Percentiles rank a stretch among this genome's conserved stretches.
Conservation (phyloP, 2,797 vertebrate species). For the Hybognathus amarus region DNA sequence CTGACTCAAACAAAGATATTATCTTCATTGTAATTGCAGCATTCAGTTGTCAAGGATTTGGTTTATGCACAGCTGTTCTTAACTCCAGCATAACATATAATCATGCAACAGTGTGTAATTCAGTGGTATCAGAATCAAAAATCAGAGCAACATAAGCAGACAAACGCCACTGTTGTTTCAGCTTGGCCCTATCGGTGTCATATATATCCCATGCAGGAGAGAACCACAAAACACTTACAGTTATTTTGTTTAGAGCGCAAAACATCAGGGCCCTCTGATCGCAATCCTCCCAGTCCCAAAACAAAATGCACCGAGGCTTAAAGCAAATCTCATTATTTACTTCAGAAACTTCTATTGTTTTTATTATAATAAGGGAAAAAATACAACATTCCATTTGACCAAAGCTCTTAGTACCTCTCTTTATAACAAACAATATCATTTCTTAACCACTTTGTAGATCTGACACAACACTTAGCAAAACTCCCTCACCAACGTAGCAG, state of each 20-base stretch:
- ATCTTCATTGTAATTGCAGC: neutral
- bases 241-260: neutral
- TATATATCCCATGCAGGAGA: neutral
- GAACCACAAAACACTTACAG: neutral
- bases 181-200: constrained; percentile 8
- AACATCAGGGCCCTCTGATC: neutral
- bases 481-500: neutral
- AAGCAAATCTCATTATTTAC: neutral
- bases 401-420: too few relatives aligned
- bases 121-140: neutral
- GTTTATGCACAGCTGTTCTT: neutral
- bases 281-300: neutral
- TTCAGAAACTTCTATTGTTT: neutral
- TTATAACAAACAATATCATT: neutral
- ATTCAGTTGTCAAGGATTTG: neutral
- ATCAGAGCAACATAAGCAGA: neutral
- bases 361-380: neutral
- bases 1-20: neutral
- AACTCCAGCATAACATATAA: neutral
- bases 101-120: neutral
- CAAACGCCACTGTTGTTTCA: neutral
- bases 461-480: constrained; percentile 17
- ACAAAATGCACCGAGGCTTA: neutral
- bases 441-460: constrained; percentile 13
- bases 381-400: too few relatives aligned